A percentile compares a stretch with the other conserved stretches of the same genome.
Conservation (phyloP, 2,113 vertebrate species). For the Columba janthina region DNA sequence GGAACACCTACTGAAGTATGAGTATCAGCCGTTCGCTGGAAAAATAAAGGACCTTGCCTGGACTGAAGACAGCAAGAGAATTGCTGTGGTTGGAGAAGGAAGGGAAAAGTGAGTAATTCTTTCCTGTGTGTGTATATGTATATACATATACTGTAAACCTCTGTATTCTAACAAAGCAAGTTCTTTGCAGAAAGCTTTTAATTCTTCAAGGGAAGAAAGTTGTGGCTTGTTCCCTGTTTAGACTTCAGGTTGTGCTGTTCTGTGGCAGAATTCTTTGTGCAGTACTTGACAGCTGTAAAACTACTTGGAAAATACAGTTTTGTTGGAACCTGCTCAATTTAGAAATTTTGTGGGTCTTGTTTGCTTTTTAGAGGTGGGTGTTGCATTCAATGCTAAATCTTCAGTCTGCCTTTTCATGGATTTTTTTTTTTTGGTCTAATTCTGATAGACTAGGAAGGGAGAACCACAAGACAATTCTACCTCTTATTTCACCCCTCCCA, state of each 20-base stretch:
- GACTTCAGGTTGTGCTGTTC: not conserved
- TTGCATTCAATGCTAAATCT: not conserved
- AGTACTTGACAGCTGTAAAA: not conserved
- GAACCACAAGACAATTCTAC: not conserved
- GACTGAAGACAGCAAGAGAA: constrained; percentile 95
- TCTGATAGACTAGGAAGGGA: not conserved
- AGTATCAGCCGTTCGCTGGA: constrained; percentile 92
- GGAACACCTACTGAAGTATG: constrained; percentile 94
- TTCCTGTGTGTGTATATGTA: not conserved
- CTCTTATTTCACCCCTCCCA: not conserved
- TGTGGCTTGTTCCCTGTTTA: not conserved
- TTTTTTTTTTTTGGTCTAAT: not conserved
- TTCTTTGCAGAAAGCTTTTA: not conserved
- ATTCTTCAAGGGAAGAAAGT: not conserved
- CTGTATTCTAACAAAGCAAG: not conserved
- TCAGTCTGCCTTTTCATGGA: not conserved
- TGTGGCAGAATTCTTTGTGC: not conserved
- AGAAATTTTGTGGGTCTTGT: not conserved
- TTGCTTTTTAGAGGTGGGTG: not conserved
- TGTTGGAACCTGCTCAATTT: not conserved
- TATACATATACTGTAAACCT: not conserved
- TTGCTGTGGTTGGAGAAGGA: constrained; percentile 93
- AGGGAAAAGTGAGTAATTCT: constrained; percentile 88
- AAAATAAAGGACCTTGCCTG: constrained; percentile 94
- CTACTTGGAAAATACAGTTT: not conserved